A percentile compares a stretch with the other conserved stretches of the same genome.
Evolutionary conservation across 2,797 vertebrate species (phyloP).

Genomic region (Periparus ater): DNA sequence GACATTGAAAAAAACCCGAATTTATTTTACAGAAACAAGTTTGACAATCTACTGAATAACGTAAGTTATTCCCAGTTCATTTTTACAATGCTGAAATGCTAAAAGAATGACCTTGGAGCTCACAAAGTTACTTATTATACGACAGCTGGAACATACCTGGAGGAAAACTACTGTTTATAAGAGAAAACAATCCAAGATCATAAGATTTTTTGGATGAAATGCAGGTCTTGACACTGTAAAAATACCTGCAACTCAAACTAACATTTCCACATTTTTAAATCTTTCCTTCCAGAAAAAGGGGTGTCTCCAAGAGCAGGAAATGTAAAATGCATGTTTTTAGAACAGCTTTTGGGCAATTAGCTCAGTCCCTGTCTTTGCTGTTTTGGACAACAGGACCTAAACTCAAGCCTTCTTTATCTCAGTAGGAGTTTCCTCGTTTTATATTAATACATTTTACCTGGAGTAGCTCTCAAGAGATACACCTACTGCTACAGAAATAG

Average conservation of each 20-base stretch:
- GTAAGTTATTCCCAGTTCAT: neutral
- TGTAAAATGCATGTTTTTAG: neutral
- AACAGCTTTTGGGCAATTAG: neutral
- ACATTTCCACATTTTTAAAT: neutral
- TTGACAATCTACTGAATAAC: neutral
- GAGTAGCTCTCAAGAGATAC: neutral
- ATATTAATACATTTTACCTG: neutral
- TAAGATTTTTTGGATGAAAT: neutral
- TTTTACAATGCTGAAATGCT: neutral
- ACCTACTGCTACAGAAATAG: neutral
- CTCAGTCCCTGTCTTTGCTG: neutral
- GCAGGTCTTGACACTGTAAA: neutral
- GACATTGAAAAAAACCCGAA: neutral
- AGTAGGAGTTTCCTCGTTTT: neutral
- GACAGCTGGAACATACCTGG: neutral
- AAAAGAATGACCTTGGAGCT: neutral
- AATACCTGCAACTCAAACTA: neutral
- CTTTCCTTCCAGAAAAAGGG: neutral
- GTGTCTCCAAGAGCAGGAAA: neutral
- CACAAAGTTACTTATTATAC: neutral
- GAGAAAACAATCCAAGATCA: neutral
- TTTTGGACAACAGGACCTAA: neutral
- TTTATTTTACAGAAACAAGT: neutral
- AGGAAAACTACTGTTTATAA: neutral
- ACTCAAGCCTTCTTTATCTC: neutral